These are phyloP conservation scores for Bombus confusus DNA, from an alignment of 1,140 invertebrate genomes.

Conservation along the genomic window DNA sequence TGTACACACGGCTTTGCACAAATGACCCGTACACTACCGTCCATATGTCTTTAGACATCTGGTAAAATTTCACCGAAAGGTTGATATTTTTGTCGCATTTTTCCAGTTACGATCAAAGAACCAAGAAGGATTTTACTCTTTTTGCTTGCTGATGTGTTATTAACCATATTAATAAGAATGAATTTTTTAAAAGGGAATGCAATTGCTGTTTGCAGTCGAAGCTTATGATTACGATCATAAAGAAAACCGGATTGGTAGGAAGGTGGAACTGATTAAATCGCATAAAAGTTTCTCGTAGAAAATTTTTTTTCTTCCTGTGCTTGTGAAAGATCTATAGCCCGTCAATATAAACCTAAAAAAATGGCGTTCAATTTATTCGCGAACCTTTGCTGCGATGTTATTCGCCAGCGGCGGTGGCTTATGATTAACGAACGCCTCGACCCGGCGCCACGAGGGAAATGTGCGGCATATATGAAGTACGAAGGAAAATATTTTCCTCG, in stretches of 20 bases:
- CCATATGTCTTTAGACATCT: neutral
- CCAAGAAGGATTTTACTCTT: too few species aligned
- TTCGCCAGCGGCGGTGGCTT: conserved; percentile 19
- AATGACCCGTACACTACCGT: too few species aligned
- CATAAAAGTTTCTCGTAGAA: neutral
- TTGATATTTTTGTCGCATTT: too few species aligned
- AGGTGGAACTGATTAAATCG: neutral
- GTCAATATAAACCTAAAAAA: neutral
- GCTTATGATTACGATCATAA: neutral
- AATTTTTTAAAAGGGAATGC: neutral
- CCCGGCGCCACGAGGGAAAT: conserved; percentile 49
- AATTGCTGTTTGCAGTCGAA: neutral
- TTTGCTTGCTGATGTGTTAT: neutral
- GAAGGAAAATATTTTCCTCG: conserved; percentile 52
- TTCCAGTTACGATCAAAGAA: too few species aligned
- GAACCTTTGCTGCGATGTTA: neutral
- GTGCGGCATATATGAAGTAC: conserved; percentile 8
- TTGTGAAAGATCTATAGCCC: neutral
- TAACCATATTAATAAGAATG: neutral
- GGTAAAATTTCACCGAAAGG: neutral
- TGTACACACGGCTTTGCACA: neutral
- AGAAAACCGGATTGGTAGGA: neutral
- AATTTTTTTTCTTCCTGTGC: neutral
- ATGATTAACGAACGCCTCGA: conserved; percentile 58
- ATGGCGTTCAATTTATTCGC: conserved; percentile 12